Evolutionary conservation across 1,140 invertebrate species (phyloP), one percentile per base, ranked within the genome.

Genomic region (Cotesia typhae): DNA sequence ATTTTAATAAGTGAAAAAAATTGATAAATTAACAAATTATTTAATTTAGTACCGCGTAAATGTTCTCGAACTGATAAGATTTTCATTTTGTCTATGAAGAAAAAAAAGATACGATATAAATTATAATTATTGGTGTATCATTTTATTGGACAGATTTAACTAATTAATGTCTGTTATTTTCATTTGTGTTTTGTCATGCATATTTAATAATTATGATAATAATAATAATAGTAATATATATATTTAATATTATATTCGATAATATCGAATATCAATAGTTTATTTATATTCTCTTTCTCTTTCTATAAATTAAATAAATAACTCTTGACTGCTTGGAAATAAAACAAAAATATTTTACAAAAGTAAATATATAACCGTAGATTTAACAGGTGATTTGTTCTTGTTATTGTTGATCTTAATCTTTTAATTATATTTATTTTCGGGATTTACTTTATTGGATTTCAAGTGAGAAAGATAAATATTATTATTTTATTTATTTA

Each of bases 281-380:
- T 55, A 55, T 55, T 55, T 71, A 79, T 71, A 78, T 74, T 78
- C 78, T 67, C 47, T 69, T 78, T 79, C 67, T 78, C 71, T 77
- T 80, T 73, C 60, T 77, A 84, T 85, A 85, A 85, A 84, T 85
- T 84, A 85, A 85, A 85, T 86, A 85, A 86, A 85, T 85, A 85
- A 79, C 73, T 82, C 74, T 82, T 77, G 76, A 81, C 74, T 78
- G 75, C 77, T 52, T 65, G 51, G 20, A 61, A 76, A 80, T 76
- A 79, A 80, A 82, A 83, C 68, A 80, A 81, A 83, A 81, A 41
- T 84, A 84, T 80, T 79, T 86, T 84, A 85, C 82, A 85, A 85
- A 83, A 82, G 76, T 79, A 80, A 83, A 83, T 81, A 41, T 41
- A 71, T 74, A 82, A 76, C 77, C 74, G 55, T 74, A 81, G 67